Conservation (phyloP, 2,113 vertebrate genomes). For the Nycticorax nycticorax region DNA sequence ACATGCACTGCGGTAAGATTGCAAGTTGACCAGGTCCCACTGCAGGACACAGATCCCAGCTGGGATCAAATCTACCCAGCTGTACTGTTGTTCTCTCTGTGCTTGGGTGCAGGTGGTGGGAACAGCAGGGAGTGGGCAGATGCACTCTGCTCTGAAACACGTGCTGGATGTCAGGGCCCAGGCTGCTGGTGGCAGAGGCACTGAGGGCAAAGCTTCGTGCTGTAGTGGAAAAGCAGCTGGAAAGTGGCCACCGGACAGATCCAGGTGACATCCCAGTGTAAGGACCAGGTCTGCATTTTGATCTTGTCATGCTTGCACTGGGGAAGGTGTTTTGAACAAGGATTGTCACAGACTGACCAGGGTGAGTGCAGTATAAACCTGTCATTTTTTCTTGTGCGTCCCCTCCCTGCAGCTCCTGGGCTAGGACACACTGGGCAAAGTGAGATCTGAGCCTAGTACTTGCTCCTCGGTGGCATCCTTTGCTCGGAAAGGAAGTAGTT, state of each 20-base stretch:
- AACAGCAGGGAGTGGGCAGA: neutral
- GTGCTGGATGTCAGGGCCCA: neutral
- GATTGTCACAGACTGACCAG: fast-evolving
- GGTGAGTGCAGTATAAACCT: neutral
- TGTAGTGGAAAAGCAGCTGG: neutral
- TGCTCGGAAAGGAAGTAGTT: neutral
- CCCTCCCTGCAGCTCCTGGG: neutral
- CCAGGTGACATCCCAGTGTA: neutral
- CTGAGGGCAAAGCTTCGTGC: neutral
- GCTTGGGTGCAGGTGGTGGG: neutral
- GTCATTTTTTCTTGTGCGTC: fast-evolving
- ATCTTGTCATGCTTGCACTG: neutral
- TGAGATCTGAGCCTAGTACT: neutral
- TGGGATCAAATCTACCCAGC: neutral
- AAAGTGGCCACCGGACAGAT: fast-evolving
- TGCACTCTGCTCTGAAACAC: neutral
- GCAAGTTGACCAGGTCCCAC: neutral
- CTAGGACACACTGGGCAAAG: neutral
- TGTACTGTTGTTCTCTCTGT: fast-evolving
- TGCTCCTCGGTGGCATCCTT: neutral
- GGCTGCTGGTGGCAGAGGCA: neutral
- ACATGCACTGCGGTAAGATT: fast-evolving
- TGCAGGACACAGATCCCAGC: neutral
- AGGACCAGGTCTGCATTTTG: neutral
- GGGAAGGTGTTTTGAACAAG: neutral